Evolutionary conservation across 2,797 vertebrate genomes (phyloP).

Genomic region (Podarcis siculus): DNA sequence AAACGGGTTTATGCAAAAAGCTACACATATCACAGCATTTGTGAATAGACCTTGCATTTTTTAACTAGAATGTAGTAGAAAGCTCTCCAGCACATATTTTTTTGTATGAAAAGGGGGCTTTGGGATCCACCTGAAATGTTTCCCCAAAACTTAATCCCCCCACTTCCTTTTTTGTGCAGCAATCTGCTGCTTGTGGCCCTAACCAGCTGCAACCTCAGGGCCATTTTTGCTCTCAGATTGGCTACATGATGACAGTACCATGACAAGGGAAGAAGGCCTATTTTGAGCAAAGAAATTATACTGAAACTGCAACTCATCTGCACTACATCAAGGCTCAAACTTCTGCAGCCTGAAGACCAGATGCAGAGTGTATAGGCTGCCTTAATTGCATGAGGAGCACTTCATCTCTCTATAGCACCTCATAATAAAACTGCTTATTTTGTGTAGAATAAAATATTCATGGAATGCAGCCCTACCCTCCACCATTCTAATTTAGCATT

Average conservation of each 20-base stretch:
- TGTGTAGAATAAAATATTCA: no score
- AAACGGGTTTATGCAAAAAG: neutral
- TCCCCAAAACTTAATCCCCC: neutral
- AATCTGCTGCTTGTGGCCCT: neutral
- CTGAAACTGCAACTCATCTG: neutral
- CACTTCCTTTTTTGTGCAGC: no score
- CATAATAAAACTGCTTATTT: no score
- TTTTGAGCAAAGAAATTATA: neutral
- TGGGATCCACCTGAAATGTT: neutral
- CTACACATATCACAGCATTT: neutral
- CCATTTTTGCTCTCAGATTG: neutral
- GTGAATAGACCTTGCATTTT: neutral
- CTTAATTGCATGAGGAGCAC: no score
- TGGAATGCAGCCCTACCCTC: no score
- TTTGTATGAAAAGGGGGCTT: neutral
- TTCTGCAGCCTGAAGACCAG: neutral
- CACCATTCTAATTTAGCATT: no score
- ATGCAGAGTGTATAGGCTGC: no score
- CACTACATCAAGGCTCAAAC: neutral
- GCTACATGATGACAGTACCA: neutral
- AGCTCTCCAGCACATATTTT: neutral
- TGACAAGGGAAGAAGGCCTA: neutral
- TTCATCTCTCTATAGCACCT: no score
- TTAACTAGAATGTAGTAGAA: neutral
- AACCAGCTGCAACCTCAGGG: neutral